Conservation (phyloP, 2,113 vertebrate genomes). For the Probosciger aterrimus region DNA sequence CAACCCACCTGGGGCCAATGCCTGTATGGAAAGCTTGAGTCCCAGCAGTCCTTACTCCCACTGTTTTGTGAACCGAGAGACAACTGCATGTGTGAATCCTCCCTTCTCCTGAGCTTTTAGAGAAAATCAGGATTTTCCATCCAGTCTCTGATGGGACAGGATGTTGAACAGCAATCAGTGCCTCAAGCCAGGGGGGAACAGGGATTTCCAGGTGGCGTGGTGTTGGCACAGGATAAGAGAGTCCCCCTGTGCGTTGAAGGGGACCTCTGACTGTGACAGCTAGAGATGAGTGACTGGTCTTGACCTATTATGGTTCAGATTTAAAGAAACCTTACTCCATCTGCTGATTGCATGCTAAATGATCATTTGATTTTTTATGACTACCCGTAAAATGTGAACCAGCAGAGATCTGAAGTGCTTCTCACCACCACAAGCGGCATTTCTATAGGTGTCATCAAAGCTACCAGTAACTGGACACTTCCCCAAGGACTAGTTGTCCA, state of each 20-base stretch:
- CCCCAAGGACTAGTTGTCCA: neutral
- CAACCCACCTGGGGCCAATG: neutral
- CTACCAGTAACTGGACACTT: neutral
- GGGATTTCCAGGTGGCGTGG: neutral
- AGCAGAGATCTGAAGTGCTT: neutral
- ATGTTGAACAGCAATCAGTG: neutral
- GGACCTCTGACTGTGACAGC: neutral
- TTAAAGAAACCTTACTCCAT: neutral
- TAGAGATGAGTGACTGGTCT: neutral
- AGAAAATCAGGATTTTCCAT: constrained; percentile 17
- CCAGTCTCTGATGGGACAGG: neutral
- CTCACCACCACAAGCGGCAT: neutral
- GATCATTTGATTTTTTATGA: neutral
- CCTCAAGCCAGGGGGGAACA: neutral
- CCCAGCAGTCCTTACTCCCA: neutral
- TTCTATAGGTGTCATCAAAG: neutral
- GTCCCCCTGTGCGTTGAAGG: rapidly evolving
- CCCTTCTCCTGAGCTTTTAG: neutral
- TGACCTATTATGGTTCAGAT: rapidly evolving
- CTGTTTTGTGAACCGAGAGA: neutral
- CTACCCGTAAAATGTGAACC: neutral
- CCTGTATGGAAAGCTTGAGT: neutral
- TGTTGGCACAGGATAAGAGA: neutral
- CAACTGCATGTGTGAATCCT: neutral
- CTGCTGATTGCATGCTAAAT: neutral